A percentile compares a stretch with the other conserved stretches of the same genome.
Conservation (phyloP, 2,888 invertebrate species). For the Conus canariensis region DNA sequence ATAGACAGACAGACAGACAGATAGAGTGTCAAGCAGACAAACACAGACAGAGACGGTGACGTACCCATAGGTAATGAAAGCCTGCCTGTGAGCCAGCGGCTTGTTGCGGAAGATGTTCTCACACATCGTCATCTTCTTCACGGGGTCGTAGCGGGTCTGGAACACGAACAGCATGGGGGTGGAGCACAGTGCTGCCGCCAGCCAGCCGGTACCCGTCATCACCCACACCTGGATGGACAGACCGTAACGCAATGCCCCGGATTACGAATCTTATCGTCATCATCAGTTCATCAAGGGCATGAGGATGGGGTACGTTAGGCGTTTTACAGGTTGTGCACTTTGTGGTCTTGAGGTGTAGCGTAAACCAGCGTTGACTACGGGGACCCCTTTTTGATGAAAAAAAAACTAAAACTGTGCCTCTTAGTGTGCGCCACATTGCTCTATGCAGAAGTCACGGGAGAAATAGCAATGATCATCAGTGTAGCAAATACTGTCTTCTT, state of each 20-base stretch:
- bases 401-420: too few species aligned
- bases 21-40: too few species aligned
- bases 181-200: slow-evolving; percentile 65
- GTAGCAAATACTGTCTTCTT: too few species aligned
- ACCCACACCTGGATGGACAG: slow-evolving; percentile 60
- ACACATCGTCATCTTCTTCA: slow-evolving; percentile 65
- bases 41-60: background rate
- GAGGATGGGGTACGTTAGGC: too few species aligned
- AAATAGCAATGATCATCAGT: too few species aligned
- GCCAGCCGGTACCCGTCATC: slow-evolving; percentile 72
- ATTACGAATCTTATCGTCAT: background rate
- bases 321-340: background rate
- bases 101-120: slow-evolving; percentile 72
- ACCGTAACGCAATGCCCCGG: background rate
- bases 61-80: slow-evolving; percentile 60
- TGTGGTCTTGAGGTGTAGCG: too few species aligned
- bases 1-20: too few species aligned
- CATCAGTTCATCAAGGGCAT: background rate
- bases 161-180: slow-evolving; percentile 73
- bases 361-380: too few species aligned
- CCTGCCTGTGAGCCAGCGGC: slow-evolving; percentile 68
- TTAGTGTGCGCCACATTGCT: too few species aligned
- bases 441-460: too few species aligned
- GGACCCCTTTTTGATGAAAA: too few species aligned
- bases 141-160: slow-evolving; percentile 56